These are phyloP conservation scores for Papilio protenor DNA, from an alignment of 2,888 invertebrate species.

Conservation along the genomic window DNA sequence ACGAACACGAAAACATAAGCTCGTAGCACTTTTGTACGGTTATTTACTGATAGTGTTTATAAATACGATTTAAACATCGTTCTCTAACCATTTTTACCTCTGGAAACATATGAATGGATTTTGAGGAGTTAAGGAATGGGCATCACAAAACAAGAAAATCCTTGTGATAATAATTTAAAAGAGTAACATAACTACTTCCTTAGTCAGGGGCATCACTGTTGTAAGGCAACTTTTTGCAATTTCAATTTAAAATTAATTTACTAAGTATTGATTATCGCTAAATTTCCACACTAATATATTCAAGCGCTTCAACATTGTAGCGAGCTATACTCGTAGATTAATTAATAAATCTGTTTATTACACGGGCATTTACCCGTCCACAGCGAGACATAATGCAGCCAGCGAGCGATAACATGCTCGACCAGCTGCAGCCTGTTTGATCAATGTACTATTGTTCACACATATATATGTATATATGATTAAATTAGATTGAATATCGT, in stretches of 20 bases:
- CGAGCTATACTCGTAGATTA: conserved; percentile 19
- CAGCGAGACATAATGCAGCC: conserved; percentile 20
- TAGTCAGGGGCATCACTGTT: neutral
- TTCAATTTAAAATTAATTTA: neutral
- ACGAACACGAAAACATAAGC: conserved; percentile 10
- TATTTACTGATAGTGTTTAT: neutral
- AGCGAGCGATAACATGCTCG: conserved; percentile 26
- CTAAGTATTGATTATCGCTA: neutral
- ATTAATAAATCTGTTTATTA: conserved; percentile 30
- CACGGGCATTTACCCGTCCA: conserved; percentile 21
- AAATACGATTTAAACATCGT: neutral
- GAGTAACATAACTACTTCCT: neutral
- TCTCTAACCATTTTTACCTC: too few relatives aligned
- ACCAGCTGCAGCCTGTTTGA: conserved; percentile 33
- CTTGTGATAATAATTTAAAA: too few relatives aligned
- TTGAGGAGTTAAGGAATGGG: neutral
- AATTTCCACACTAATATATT: conserved; percentile 13
- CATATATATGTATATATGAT: conserved; percentile 20
- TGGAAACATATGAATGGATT: neutral
- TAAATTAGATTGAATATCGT: conserved; percentile 34
- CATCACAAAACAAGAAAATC: too few relatives aligned
- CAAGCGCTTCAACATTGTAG: conserved; percentile 10
- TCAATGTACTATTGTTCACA: conserved; percentile 32
- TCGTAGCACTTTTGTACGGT: neutral
- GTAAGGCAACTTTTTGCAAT: neutral